Percentiles rank a stretch among this genome's conserved stretches.
phyloP scores from a whole-genome alignment of 2,113 vertebrate genomes.

The Crotalus helleri region DNA sequence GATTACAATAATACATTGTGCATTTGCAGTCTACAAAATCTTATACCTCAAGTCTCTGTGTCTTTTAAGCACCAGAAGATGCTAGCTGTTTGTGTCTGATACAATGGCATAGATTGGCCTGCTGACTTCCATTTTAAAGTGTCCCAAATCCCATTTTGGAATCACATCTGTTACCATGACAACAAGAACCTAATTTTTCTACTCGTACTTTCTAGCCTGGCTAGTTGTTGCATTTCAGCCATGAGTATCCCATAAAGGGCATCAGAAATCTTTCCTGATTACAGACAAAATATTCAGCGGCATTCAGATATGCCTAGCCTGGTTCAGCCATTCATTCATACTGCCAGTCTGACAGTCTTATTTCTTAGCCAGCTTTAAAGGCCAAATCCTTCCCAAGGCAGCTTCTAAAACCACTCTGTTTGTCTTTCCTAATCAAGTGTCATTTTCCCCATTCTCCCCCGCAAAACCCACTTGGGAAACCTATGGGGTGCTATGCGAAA shows the following conservation, averaged over 20 bases:
- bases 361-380: neutral
- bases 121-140: conserved; percentile 17
- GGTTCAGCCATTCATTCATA: neutral
- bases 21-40: neutral
- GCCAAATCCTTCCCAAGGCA: neutral
- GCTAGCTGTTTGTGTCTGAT: neutral
- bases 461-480: neutral
- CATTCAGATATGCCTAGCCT: neutral
- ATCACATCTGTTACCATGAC: conserved; percentile 8
- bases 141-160: conserved; percentile 5
- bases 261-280: neutral
- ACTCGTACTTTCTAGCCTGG: neutral
- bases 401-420: neutral
- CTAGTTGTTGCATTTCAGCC: neutral
- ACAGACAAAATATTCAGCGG: neutral
- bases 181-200: neutral
- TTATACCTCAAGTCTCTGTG: neutral
- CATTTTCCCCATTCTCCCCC: neutral
- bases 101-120: neutral
- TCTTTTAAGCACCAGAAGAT: neutral
- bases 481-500: neutral
- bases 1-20: neutral
- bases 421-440: neutral
- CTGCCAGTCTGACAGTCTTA: neutral
- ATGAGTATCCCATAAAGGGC: conserved; percentile 3